Conservation (phyloP, 30 jellyfish, hydroid and myxozoan genomes). For the Mastigias papua region DNA sequence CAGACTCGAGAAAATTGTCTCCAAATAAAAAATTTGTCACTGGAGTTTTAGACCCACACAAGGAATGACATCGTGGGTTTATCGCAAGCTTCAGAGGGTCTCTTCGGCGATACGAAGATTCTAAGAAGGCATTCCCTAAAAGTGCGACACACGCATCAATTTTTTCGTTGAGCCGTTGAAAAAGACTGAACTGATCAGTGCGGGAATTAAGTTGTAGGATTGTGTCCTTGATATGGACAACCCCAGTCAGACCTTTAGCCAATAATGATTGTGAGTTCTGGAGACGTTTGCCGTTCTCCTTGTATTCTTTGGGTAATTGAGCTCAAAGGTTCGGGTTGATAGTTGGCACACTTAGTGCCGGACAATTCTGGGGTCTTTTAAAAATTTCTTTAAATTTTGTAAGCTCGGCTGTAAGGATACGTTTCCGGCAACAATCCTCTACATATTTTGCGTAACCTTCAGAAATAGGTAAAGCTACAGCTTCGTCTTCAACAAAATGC, state of each 20-base stretch:
- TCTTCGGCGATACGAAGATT: conserved; percentile 6
- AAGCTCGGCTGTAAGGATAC: not conserved
- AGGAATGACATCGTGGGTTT: not conserved
- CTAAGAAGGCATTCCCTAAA: conserved; percentile 13
- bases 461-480: no score
- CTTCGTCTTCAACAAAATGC: no score
- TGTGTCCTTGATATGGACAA: not conserved
- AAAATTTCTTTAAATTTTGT: not conserved
- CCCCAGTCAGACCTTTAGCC: conserved; percentile 21
- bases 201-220: conserved; percentile 10
- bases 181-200: conserved; percentile 15
- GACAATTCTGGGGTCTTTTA: no score
- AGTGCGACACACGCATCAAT: conserved; percentile 6
- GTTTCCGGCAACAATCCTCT: not conserved
- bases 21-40: conserved; percentile 17
- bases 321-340: conserved; percentile 5
- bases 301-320: conserved; percentile 8
- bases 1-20: conserved; percentile 15
- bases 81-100: conserved; percentile 19
- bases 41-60: conserved; percentile 11
- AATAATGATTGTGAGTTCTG: not conserved
- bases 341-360: no score
- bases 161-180: not conserved
- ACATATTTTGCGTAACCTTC: not conserved
- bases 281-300: conserved; percentile 11